Evolutionary conservation across 2,888 invertebrate species (phyloP).

Genomic region (Oscheius myriophilus): DNA sequence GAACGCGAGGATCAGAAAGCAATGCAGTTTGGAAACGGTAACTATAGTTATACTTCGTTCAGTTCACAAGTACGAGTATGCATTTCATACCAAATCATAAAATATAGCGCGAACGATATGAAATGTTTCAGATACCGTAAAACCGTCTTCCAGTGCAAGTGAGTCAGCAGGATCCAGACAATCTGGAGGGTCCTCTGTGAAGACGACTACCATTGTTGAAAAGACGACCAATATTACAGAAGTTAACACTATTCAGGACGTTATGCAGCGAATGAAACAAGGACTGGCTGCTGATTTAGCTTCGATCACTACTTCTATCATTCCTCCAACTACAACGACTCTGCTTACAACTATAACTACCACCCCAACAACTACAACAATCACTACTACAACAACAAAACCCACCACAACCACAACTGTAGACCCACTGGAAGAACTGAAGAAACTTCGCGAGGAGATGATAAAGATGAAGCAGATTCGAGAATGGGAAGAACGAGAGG

Average conservation of each 20-base stretch:
- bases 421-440: constrained; percentile 29
- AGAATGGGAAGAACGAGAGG: constrained; percentile 31
- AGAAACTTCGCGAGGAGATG: constrained; percentile 31
- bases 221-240: constrained; percentile 6
- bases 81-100: no score
- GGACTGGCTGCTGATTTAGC: no score
- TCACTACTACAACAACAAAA: constrained; percentile 21
- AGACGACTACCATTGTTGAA: constrained; percentile 17
- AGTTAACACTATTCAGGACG: no score
- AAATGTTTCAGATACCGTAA: no score
- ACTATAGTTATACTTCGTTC: no score
- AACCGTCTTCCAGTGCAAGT: no score
- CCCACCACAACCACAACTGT: constrained; percentile 25
- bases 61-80: no score
- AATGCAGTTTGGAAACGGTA: no score
- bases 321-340: constrained; percentile 27
- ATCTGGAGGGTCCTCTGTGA: constrained; percentile 4
- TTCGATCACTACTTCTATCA: constrained; percentile 20
- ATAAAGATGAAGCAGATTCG: constrained; percentile 17
- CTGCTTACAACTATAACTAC: constrained; percentile 14
- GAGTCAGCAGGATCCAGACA: no score
- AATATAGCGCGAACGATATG: no score
- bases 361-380: not conserved
- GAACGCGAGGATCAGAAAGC: no score
- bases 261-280: no score